A percentile compares a stretch with the other conserved stretches of the same genome.
phyloP scores from a whole-genome alignment of 2,888 invertebrate genomes.

The Drosophila setosimentum region DNA sequence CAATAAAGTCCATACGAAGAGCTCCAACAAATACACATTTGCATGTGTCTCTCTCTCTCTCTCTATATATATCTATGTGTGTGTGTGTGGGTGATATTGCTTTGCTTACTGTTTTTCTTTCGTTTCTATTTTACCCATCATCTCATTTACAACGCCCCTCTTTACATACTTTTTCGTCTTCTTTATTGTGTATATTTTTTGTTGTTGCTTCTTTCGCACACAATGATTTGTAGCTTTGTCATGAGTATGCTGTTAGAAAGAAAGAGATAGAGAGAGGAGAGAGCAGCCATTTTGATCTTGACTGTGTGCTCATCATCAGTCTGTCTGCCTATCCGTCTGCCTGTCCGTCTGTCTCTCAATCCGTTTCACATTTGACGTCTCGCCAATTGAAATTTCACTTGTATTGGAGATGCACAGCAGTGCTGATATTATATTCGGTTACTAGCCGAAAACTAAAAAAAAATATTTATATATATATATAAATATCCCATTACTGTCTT shows the following conservation, averaged over 20 bases:
- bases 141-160: constrained; percentile 7
- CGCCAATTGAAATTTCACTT: constrained; percentile 52
- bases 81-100: constrained; percentile 29
- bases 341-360: constrained; percentile 20
- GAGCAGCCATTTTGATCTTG: constrained; percentile 53
- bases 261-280: background rate
- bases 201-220: constrained; percentile 28
- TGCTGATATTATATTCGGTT: constrained; percentile 34
- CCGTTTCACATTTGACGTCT: constrained; percentile 37
- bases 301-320: constrained; percentile 29
- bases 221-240: constrained; percentile 42
- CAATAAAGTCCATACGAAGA: constrained; percentile 42
- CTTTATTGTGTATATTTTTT: constrained; percentile 36
- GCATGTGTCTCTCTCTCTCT: background rate
- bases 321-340: constrained; percentile 10
- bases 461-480: background rate
- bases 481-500: constrained; percentile 54
- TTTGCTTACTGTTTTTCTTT: constrained; percentile 26
- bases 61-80: background rate
- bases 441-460: constrained; percentile 6
- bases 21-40: constrained; percentile 26
- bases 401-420: constrained; percentile 38
- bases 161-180: constrained; percentile 29
- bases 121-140: constrained; percentile 29
- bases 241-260: constrained; percentile 19